phyloP scores from a whole-genome alignment of 64 coral and sea anemone species.

The Orbicella faveolata region DNA sequence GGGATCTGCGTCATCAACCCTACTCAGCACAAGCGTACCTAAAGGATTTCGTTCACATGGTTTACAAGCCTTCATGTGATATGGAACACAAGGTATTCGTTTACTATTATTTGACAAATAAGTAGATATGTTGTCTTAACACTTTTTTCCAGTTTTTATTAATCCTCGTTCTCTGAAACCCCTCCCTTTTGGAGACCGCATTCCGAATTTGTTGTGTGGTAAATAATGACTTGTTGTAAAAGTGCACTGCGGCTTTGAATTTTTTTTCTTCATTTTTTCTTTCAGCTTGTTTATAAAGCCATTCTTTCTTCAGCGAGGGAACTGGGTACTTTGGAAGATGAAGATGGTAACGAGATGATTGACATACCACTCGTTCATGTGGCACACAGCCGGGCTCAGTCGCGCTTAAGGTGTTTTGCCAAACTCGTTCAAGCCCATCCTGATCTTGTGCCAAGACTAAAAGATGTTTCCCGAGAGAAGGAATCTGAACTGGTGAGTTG shows the following conservation, averaged over 20 bases:
- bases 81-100: constrained; percentile 32
- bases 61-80: constrained; percentile 62
- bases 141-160: too few species aligned
- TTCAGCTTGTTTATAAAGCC: constrained; percentile 48
- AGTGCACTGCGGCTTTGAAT: too few species aligned
- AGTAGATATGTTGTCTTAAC: too few species aligned
- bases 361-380: constrained; percentile 75
- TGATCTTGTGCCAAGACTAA: neutral
- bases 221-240: too few species aligned
- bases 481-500: constrained; percentile 53
- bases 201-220: too few species aligned
- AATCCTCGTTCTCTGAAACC: too few species aligned
- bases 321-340: constrained; percentile 29
- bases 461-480: neutral
- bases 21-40: constrained; percentile 41
- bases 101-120: neutral
- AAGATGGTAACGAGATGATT: constrained; percentile 20
- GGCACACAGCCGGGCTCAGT: constrained; percentile 48
- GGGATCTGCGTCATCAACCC: neutral
- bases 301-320: constrained; percentile 39
- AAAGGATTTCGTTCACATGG: constrained; percentile 87
- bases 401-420: constrained; percentile 49
- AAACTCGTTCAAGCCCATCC: constrained; percentile 44
- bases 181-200: too few species aligned
- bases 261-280: neutral